These are phyloP conservation scores for Nyleta sp. DNA, from an alignment of 2,888 invertebrate species.

Conservation along the genomic window DNA sequence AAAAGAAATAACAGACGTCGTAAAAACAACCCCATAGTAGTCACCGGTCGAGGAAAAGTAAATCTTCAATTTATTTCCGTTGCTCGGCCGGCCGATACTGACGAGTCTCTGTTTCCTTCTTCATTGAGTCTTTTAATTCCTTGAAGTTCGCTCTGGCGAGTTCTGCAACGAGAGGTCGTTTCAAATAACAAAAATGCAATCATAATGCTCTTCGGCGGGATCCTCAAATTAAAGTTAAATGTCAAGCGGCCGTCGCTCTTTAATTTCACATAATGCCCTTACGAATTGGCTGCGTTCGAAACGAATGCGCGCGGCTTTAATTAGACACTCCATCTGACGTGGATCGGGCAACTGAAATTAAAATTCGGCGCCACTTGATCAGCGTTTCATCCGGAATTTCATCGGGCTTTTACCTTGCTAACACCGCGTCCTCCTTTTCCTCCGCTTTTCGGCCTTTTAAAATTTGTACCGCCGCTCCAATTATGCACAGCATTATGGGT, in stretches of 20 bases:
- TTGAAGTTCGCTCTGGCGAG: constrained; percentile 72
- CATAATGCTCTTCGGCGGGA: neutral
- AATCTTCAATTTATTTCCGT: constrained; percentile 74
- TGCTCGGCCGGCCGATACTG: constrained; percentile 66
- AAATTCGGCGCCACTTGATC: neutral
- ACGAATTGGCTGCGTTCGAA: too few relatives aligned
- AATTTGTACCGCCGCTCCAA: constrained; percentile 87
- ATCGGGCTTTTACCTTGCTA: too few relatives aligned
- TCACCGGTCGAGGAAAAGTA: constrained; percentile 40
- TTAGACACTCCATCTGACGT: too few relatives aligned
- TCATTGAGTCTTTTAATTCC: constrained; percentile 74
- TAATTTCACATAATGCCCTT: neutral
- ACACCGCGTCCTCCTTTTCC: constrained; percentile 78
- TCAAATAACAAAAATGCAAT: constrained; percentile 25
- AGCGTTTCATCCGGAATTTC: constrained; percentile 6
- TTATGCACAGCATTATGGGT: constrained; percentile 88
- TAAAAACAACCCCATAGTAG: constrained; percentile 42
- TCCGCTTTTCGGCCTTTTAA: constrained; percentile 84
- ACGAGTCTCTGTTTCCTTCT: constrained; percentile 74
- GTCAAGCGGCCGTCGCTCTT: neutral
- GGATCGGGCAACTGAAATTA: too few relatives aligned
- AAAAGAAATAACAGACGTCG: constrained; percentile 38
- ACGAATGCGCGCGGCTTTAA: too few relatives aligned
- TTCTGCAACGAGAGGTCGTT: constrained; percentile 65
- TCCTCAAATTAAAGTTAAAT: constrained; percentile 18